A percentile compares a stretch with the other conserved stretches of the same genome.
phyloP scores from a whole-genome alignment of 1,140 invertebrate genomes.

The Steinernema feltiae region DNA sequence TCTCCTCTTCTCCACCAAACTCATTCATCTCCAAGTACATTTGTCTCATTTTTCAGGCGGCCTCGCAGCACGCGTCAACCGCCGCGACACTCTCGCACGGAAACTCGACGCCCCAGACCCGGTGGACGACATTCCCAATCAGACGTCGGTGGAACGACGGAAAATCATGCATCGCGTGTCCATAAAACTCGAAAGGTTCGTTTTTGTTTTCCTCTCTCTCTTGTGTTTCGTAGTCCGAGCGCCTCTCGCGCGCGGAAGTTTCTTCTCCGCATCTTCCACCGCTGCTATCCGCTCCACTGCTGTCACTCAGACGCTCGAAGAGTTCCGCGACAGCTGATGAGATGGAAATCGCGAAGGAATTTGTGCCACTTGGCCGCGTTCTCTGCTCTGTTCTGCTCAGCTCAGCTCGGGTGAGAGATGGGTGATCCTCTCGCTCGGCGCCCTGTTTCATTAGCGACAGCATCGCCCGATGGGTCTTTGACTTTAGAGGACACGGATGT shows the following conservation, averaged over 20 bases:
- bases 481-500: too few species aligned
- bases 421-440: too few species aligned
- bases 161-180: conserved; percentile 89
- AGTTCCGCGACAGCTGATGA: conserved; percentile 1
- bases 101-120: conserved; percentile 86
- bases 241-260: conserved; percentile 3
- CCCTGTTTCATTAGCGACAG: too few species aligned
- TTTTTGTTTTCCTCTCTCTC: too few species aligned
- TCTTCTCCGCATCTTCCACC: not conserved
- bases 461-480: too few species aligned
- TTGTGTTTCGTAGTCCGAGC: too few species aligned
- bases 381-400: too few species aligned
- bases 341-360: not conserved
- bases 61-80: conserved; percentile 79
- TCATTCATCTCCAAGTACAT: too few species aligned
- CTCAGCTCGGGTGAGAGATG: too few species aligned
- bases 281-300: not conserved
- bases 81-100: conserved; percentile 88
- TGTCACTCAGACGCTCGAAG: not conserved
- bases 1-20: not conserved
- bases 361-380: not conserved
- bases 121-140: conserved; percentile 83
- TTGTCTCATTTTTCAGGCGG: conserved; percentile 57
- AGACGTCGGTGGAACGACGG: conserved; percentile 83
- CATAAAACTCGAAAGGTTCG: conserved; percentile 77